phyloP scores from a whole-genome alignment of 1,140 invertebrate species.

The Drosophila micromelanica region DNA sequence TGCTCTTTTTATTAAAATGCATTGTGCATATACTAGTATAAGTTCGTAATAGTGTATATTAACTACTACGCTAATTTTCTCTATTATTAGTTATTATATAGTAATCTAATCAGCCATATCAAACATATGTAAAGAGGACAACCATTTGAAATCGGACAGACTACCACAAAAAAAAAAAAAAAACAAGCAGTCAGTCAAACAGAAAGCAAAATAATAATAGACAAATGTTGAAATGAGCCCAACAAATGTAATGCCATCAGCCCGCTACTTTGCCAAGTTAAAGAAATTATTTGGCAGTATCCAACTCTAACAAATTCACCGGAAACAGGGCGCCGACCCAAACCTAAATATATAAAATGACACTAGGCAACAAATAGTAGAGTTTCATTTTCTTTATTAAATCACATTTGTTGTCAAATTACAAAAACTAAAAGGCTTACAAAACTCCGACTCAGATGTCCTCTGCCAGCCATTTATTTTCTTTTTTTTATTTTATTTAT shows the following conservation, averaged over 20 bases:
- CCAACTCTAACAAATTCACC: background rate
- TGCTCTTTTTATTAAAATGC: too few relatives aligned
- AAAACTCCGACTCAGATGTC: slow-evolving; percentile 15
- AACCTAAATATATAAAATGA: slow-evolving; percentile 42
- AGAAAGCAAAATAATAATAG: slow-evolving; percentile 41
- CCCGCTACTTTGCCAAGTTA: slow-evolving; percentile 22
- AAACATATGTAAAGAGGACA: background rate
- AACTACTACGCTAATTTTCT: too few relatives aligned
- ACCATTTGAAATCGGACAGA: slow-evolving; percentile 4
- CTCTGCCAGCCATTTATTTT: too few relatives aligned
- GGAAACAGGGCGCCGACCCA: background rate
- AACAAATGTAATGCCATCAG: slow-evolving; percentile 48
- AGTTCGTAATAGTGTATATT: too few relatives aligned
- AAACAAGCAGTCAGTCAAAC: slow-evolving; percentile 9
- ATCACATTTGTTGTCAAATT: slow-evolving; percentile 76
- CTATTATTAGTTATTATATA: background rate
- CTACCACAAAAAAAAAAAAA: slow-evolving; percentile 29
- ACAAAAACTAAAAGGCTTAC: slow-evolving; percentile 41
- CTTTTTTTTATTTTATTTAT: too few relatives aligned
- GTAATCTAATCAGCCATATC: slow-evolving; percentile 24
- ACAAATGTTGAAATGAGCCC: slow-evolving; percentile 49
- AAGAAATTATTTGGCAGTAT: slow-evolving; percentile 71
- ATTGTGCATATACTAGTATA: too few relatives aligned
- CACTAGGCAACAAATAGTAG: slow-evolving; percentile 33
- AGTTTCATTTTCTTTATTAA: slow-evolving; percentile 74